A percentile compares a stretch with the other conserved stretches of the same genome.
Conservation (phyloP, 37 sponge, comb jelly and placozoan genomes). For the Cladorhizidae sp. region DNA sequence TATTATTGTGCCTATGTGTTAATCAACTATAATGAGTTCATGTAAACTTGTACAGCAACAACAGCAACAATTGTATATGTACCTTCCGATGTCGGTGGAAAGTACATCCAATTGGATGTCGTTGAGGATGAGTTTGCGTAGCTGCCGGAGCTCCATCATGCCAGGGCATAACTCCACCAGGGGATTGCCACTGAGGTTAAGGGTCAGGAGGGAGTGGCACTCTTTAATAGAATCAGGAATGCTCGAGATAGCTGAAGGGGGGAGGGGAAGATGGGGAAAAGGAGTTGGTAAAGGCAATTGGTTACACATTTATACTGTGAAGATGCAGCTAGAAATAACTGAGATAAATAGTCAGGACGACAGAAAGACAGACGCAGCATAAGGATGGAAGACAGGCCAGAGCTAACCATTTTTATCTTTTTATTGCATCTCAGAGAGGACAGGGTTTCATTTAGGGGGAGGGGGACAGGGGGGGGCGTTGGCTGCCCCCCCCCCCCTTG, state of each 20-base stretch:
- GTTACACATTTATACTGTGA: not conserved
- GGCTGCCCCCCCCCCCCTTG: no score
- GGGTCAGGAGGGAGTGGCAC: constrained; percentile 52
- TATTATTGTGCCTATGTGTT: not conserved
- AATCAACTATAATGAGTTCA: no score
- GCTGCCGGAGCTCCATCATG: constrained; percentile 25
- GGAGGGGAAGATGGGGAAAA: constrained; percentile 18
- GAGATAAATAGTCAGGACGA: no score
- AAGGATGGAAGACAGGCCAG: no score
- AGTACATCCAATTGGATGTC: constrained; percentile 58
- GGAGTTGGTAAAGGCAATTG: no score
- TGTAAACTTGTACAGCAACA: no score
- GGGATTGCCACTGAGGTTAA: constrained; percentile 64
- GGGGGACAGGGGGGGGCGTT: no score
- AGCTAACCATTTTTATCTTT: no score
- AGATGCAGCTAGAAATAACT: no score
- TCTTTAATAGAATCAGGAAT: constrained; percentile 54
- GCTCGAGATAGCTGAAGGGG: constrained; percentile 16
- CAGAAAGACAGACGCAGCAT: no score
- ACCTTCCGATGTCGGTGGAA: constrained; percentile 63
- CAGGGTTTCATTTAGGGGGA: no score
- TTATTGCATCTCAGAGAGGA: no score
- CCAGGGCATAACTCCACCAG: constrained; percentile 41
- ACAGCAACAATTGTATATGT: constrained; percentile 8
- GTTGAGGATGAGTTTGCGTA: constrained; percentile 43